Conservation (phyloP, 2,888 invertebrate genomes). For the Petrolisthes cinctipes region DNA sequence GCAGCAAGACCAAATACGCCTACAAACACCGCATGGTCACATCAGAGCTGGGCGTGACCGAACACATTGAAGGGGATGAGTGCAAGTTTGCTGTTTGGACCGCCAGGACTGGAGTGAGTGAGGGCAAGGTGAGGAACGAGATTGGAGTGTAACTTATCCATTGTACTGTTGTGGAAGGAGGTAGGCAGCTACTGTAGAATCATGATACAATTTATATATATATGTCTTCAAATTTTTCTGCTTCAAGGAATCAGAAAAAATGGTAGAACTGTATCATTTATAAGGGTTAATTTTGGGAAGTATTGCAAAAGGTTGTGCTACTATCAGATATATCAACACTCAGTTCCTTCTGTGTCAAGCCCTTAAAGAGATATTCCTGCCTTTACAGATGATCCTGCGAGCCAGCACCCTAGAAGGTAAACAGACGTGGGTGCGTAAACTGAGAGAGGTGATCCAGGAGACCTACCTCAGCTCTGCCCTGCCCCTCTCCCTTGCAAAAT, state of each 20-base stretch:
- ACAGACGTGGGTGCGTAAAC: conserved; percentile 94
- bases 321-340: too few relatives aligned
- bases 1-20: conserved; percentile 57
- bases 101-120: conserved; percentile 92
- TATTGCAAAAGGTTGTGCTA: too few relatives aligned
- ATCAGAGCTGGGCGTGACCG: conserved; percentile 95
- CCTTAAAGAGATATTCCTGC: not conserved
- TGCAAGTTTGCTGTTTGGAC: conserved; percentile 99
- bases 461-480: conserved; percentile 91
- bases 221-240: too few relatives aligned
- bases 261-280: too few relatives aligned
- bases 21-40: conserved; percentile 72
- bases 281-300: too few relatives aligned
- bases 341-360: too few relatives aligned
- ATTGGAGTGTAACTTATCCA: not conserved
- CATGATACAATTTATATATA: not conserved
- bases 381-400: conserved; percentile 69
- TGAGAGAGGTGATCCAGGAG: conserved; percentile 95
- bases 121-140: conserved; percentile 72
- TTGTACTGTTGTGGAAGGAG: not conserved
- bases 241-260: too few relatives aligned
- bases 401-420: conserved; percentile 92
- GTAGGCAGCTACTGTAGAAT: not conserved
- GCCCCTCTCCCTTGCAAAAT: conserved; percentile 72
- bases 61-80: conserved; percentile 98